Evolutionary conservation across 2,888 invertebrate genomes (phyloP).

Genomic region (Hyposoter didymator): DNA sequence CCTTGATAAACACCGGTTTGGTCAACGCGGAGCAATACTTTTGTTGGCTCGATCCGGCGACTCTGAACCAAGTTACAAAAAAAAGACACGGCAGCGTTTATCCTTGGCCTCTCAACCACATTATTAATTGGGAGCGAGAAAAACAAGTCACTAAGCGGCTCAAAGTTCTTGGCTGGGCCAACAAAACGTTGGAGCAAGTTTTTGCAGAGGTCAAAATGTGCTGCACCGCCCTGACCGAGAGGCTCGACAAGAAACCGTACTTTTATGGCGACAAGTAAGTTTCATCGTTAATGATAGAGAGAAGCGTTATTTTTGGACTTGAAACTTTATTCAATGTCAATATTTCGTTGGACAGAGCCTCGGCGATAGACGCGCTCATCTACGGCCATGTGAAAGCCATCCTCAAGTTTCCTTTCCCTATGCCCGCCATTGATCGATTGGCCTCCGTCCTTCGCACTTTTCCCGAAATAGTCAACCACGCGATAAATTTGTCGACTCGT

Average conservation of each 20-base stretch:
- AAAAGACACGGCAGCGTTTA: conserved; percentile 95
- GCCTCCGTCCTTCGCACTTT: conserved; percentile 84
- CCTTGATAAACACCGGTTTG: conserved; percentile 94
- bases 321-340: not conserved
- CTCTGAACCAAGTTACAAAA: conserved; percentile 92
- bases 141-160: conserved; percentile 89
- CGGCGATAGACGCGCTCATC: conserved; percentile 91
- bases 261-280: conserved; percentile 93
- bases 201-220: conserved; percentile 91
- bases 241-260: conserved; percentile 91
- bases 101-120: conserved; percentile 95
- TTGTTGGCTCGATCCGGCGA: conserved; percentile 93
- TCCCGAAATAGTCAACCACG: conserved; percentile 83
- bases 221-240: conserved; percentile 94
- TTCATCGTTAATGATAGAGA: not conserved
- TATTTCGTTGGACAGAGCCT: conserved; percentile 86
- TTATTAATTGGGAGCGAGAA: conserved; percentile 92
- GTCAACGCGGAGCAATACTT: conserved; percentile 97
- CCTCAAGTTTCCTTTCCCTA: conserved; percentile 78
- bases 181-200: conserved; percentile 92
- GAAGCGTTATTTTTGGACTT: no score
- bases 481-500: conserved; percentile 70
- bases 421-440: conserved; percentile 76
- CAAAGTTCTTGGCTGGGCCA: conserved; percentile 92
- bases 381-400: conserved; percentile 88